Evolutionary conservation across 2,113 vertebrate genomes (phyloP).

Genomic region (Toxotes chatareus): DNA sequence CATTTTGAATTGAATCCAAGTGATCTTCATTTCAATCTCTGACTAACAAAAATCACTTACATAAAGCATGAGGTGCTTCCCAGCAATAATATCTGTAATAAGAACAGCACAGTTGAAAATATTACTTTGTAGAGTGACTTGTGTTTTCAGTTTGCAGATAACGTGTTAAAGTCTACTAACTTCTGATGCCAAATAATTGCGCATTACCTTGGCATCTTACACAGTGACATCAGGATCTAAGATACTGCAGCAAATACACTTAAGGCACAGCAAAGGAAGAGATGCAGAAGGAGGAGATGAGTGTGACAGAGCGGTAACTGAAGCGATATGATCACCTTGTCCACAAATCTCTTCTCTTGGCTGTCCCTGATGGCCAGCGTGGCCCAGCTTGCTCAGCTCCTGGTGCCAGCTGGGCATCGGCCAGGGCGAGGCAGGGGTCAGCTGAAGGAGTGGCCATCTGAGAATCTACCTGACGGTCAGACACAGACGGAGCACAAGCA

Average conservation of each 20-base stretch:
- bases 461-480: constrained; percentile 68
- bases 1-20: background rate
- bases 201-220: background rate
- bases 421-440: constrained; percentile 77
- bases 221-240: constrained; percentile 10
- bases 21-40: background rate
- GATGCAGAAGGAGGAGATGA: constrained; percentile 33
- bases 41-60: background rate
- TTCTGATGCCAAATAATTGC: background rate
- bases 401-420: constrained; percentile 79
- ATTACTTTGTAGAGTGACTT: background rate
- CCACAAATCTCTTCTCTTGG: constrained; percentile 73
- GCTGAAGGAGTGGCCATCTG: constrained; percentile 68
- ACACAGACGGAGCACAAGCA: constrained; percentile 40
- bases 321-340: constrained; percentile 76
- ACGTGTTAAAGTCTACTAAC: background rate
- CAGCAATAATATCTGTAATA: background rate
- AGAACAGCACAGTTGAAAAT: background rate
- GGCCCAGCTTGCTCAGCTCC: constrained; percentile 68
- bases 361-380: constrained; percentile 57
- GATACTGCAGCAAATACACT: constrained; percentile 14
- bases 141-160: background rate
- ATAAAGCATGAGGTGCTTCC: background rate
- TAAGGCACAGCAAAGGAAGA: constrained; percentile 27
- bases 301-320: constrained; percentile 63